These are phyloP conservation scores for Microtus richardsoni DNA, from an alignment of 2,113 vertebrate species.

Conservation along the genomic window DNA sequence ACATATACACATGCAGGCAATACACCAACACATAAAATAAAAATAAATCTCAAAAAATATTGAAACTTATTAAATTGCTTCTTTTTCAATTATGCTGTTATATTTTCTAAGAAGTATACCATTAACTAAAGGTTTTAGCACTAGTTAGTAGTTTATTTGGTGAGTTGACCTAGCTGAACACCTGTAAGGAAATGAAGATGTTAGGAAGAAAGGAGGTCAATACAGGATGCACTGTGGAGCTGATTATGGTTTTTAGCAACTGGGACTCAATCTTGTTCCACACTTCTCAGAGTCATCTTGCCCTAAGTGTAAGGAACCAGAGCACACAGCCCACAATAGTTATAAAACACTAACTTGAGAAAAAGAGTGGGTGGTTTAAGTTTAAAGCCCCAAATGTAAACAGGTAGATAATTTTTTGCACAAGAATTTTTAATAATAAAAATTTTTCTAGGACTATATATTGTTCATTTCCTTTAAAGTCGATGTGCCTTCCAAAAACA, in stretches of 20 bases:
- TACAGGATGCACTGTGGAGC: background rate
- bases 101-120: slow-evolving; percentile 35
- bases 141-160: background rate
- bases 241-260: background rate
- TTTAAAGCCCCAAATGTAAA: slow-evolving; percentile 30
- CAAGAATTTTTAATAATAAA: slow-evolving; percentile 32
- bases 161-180: slow-evolving; percentile 25
- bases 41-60: background rate
- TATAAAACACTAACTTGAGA: background rate
- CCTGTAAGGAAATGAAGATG: background rate
- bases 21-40: background rate
- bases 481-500: slow-evolving; percentile 50
- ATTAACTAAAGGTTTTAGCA: slow-evolving; percentile 28
- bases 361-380: slow-evolving; percentile 17
- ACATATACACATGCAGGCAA: background rate
- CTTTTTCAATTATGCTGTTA: background rate
- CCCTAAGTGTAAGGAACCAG: background rate
- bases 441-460: slow-evolving; percentile 24
- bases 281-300: background rate
- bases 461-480: slow-evolving; percentile 47
- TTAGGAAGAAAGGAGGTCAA: slow-evolving; percentile 11
- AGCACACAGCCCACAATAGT: background rate
- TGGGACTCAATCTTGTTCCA: background rate
- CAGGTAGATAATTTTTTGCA: background rate
- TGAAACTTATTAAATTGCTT: slow-evolving; percentile 30